Evolutionary conservation across 2,113 vertebrate species (phyloP).

Genomic region (Murina feae): DNA sequence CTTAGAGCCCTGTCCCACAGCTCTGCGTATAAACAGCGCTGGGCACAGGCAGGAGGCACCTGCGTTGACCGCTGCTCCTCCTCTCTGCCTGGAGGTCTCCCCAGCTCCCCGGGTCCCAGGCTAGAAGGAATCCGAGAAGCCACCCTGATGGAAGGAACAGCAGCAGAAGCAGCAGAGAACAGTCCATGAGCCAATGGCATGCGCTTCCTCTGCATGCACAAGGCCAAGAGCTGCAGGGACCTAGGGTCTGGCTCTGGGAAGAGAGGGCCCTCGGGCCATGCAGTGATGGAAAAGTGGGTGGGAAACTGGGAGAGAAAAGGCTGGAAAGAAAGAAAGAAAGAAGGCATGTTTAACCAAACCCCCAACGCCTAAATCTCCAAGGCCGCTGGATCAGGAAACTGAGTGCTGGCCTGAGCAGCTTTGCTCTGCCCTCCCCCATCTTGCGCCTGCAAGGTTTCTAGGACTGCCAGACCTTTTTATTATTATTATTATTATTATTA

Average conservation of each 20-base stretch:
- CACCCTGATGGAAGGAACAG: background rate
- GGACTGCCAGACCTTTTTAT: background rate
- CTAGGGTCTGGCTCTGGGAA: conserved; percentile 13
- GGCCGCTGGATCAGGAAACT: conserved; percentile 42
- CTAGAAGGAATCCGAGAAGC: background rate
- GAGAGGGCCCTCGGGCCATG: background rate
- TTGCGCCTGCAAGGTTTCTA: background rate
- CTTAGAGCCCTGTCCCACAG: background rate
- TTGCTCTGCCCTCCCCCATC: background rate
- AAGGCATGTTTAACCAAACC: conserved; percentile 15
- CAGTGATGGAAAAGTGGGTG: background rate
- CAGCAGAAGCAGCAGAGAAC: background rate
- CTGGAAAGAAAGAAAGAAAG: conserved; percentile 35
- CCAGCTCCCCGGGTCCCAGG: background rate
- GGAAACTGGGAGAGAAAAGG: background rate
- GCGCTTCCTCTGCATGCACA: background rate
- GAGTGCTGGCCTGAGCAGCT: background rate
- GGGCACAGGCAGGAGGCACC: conserved; percentile 32
- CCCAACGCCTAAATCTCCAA: conserved; percentile 21
- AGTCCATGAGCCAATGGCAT: background rate
- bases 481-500: background rate
- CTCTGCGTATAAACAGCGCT: conserved; percentile 12
- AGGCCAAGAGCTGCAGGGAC: background rate
- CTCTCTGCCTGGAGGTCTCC: background rate
- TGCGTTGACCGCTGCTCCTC: background rate